These are phyloP conservation scores for Heliconius aoede DNA, from an alignment of 2,888 invertebrate genomes.

Conservation along the genomic window DNA sequence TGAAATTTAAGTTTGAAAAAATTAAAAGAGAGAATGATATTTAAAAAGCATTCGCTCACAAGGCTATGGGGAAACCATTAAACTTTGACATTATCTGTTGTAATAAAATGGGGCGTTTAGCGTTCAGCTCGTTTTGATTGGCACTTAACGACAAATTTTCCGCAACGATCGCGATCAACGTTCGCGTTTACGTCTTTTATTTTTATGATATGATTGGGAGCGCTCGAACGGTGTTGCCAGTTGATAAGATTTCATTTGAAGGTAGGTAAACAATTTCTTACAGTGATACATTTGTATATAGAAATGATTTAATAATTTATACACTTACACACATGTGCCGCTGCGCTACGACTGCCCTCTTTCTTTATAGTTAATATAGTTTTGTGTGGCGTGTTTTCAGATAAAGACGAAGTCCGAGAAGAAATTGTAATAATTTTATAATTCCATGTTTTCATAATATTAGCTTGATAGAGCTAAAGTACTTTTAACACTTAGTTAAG, in stretches of 20 bases:
- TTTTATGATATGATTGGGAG: constrained; percentile 22
- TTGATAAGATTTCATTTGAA: constrained; percentile 5
- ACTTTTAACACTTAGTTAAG: too few species aligned
- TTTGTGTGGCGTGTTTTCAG: too few species aligned
- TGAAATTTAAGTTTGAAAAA: constrained; percentile 36
- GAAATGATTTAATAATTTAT: too few species aligned
- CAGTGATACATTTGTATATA: too few species aligned
- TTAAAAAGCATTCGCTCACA: constrained; percentile 44
- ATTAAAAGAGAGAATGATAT: too few species aligned
- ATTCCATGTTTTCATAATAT: too few species aligned
- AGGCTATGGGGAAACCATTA: constrained; percentile 43
- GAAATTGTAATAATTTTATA: too few species aligned
- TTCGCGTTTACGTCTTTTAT: constrained; percentile 27
- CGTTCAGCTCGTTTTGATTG: constrained; percentile 44
- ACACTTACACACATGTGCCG: too few species aligned
- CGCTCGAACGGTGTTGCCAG: background rate
- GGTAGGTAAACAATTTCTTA: background rate
- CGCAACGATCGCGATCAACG: constrained; percentile 30
- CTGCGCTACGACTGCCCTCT: too few species aligned
- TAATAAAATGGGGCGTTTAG: constrained; percentile 43
- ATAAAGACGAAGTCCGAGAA: too few species aligned
- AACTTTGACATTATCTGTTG: constrained; percentile 41
- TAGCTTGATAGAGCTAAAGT: too few species aligned
- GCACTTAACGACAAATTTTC: constrained; percentile 44
- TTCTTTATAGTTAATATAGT: too few species aligned